Base-by-base conservation (phyloP, 2,797 vertebrate species). In the Melanotaenia pygmaea region DNA sequence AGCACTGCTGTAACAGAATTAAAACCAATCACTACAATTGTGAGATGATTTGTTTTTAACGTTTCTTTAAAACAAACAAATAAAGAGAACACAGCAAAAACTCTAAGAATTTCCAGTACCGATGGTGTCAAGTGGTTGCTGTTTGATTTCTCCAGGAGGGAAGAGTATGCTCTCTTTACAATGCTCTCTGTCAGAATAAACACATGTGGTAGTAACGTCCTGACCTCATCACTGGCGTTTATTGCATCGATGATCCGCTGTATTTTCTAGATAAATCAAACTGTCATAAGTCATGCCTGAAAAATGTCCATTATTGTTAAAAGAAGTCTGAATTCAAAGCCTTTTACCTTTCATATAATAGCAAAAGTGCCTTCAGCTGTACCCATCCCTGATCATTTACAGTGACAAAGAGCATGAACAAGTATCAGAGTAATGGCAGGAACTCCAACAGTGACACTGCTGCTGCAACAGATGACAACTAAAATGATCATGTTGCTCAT, bases 131-230 rank as follows among this genome's bases (percentile, higher is more conserved):
- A 26, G 16, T 35, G 60, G 35, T 3, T 64, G 62, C 26, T 61
- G 54, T 71, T 77, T 64, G 67, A 65, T 63, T 61, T 53, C 54
- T 83, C 68, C 24, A 72, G 72, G 66, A 83, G 78, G 79, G 59
- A 26, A 64, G 37, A 56, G 76, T 69, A 47, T 30, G 47, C 80
- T 70, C 80, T 47, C 72, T 83, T 76, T 62, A 63, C 67, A 68
- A 61, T 14, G 59, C 10, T 80, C 37, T 63, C 66, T 72, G 34
- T 69, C 70, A 80, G 81, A 81, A 64, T 85, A 81, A 91, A 87
- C 89, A 88, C 68, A 86, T 84, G 85, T 64, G 64, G 59, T 4
- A 16, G 43, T 67, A 64, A 59, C 72, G 86, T 87, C 79, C 81
- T 58, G 30, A 57, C 70, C 76, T 59, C 54, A 50, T 70, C 60